A percentile compares a stretch with the other conserved stretches of the same genome.
Conservation (phyloP, 2,113 vertebrate genomes). For the Mungos mungo region DNA sequence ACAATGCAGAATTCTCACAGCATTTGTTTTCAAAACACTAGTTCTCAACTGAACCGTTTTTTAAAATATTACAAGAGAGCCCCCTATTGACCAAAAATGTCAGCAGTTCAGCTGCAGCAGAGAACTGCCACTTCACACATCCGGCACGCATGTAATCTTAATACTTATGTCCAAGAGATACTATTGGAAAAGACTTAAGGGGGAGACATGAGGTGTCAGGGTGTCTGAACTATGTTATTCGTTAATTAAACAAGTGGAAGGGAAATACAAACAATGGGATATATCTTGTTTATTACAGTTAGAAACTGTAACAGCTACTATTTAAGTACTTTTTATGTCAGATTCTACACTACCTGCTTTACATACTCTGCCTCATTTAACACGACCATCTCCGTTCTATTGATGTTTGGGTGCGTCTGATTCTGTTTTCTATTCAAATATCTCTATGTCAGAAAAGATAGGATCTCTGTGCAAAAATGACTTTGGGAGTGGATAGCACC, state of each 20-base stretch:
- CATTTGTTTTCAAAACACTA: constrained; percentile 56
- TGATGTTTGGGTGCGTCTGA: background rate
- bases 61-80: constrained; percentile 69
- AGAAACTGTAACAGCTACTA: background rate
- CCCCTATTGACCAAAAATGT: constrained; percentile 67
- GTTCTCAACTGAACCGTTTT: constrained; percentile 57
- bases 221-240: background rate
- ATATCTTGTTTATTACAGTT: background rate
- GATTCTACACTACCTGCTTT: background rate
- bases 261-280: background rate
- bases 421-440: constrained; percentile 16
- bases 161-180: background rate
- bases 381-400: background rate
- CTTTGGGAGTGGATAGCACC: background rate
- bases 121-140: background rate
- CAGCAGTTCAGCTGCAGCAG: constrained; percentile 34
- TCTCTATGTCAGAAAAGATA: background rate
- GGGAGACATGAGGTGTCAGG: background rate
- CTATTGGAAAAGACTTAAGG: background rate
- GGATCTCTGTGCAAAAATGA: background rate
- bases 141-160: background rate
- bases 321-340: background rate
- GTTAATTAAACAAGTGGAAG: background rate
- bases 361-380: background rate
- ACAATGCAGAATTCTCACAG: constrained; percentile 63